Evolutionary conservation across 2,888 invertebrate species (phyloP).

Genomic region (Papilio demoleus): DNA sequence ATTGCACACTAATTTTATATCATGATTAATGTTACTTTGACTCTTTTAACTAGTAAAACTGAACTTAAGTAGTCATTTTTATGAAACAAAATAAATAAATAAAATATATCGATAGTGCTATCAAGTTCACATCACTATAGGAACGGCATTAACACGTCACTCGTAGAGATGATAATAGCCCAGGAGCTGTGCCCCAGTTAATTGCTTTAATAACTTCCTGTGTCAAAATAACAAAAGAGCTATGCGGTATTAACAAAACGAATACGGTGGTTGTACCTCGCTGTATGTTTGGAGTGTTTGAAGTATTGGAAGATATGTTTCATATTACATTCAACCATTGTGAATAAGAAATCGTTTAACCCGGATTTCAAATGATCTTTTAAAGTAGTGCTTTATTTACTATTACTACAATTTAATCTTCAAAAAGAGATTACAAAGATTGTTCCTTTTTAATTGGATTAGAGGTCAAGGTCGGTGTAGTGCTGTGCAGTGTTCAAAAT

Average conservation of each 20-base stretch:
- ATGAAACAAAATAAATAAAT: too few relatives aligned
- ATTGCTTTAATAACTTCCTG: slow-evolving; percentile 84
- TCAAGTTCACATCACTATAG: slow-evolving; percentile 63
- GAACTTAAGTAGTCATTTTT: too few relatives aligned
- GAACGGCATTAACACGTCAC: slow-evolving; percentile 80
- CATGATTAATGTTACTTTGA: too few relatives aligned
- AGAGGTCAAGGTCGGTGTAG: not conserved
- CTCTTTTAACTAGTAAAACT: too few relatives aligned
- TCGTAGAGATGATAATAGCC: slow-evolving; percentile 80
- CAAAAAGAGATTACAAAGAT: not conserved
- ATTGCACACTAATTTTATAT: too few relatives aligned
- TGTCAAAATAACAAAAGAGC: slow-evolving; percentile 84
- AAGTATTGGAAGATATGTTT: slow-evolving; percentile 13
- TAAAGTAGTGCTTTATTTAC: not conserved
- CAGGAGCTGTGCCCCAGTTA: slow-evolving; percentile 80
- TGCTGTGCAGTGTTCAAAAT: too few relatives aligned
- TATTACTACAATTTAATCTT: not conserved
- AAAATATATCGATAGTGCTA: not conserved
- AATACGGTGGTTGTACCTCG: slow-evolving; percentile 62
- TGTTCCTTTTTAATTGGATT: not conserved
- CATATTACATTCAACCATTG: not conserved
- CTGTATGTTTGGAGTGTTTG: slow-evolving; percentile 56
- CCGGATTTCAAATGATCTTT: not conserved
- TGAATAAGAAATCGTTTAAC: not conserved
- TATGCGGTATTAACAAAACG: slow-evolving; percentile 75